Evolutionary conservation across 2,888 invertebrate genomes (phyloP), one percentile per base, ranked within the genome.

Genomic region (Limnephilus lunatus): DNA sequence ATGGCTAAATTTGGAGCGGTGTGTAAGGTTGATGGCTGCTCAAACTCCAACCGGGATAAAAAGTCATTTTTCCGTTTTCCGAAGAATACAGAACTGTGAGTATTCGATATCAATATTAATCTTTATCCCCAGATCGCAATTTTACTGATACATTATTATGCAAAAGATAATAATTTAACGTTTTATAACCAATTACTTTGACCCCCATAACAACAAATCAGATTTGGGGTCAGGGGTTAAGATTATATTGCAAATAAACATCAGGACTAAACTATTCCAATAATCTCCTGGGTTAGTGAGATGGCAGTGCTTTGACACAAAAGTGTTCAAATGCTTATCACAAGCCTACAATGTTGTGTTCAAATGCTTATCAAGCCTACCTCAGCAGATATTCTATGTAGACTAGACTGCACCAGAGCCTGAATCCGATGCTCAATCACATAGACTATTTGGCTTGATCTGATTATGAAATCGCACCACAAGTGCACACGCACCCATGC

Each of bases 31-130:
- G 68, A 68, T n/a, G 68, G 68, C 68, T 68, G 68, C 68, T 25
- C 68, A 25, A 68, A 68, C n/a, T 68, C 68, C 68, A 68, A 68
- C 25, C 25, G 68, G 68, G 68, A 68, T 68, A 68, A 68, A 68
- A 68, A 68, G 68, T 68, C 68, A 68, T 68, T 68, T 68, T 68
- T 68, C 68, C 68, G 68, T 68, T 68, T 68, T 7, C 68, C 68
- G n/a, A 68, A 68, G 68, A 68, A 68, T 68, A 68, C 68, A 68
- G 68, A 68, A 68, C 68, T 68, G 68, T 68, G 68, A 68, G 68
- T 68, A 25, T 68, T 68, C 68, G 68, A 68, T 25, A 68, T 68
- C 25, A 68, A 9, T n/a, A 68, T 68, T 68, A n/a, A 68, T 68
- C 2, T 25, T n/a, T 25, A 19, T 19, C 68, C 5, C 15, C 68